Percentiles rank a stretch among this genome's conserved stretches.
These are phyloP conservation scores for Osmerus eperlanus DNA, from an alignment of 2,113 vertebrate species.

Conservation along the genomic window DNA sequence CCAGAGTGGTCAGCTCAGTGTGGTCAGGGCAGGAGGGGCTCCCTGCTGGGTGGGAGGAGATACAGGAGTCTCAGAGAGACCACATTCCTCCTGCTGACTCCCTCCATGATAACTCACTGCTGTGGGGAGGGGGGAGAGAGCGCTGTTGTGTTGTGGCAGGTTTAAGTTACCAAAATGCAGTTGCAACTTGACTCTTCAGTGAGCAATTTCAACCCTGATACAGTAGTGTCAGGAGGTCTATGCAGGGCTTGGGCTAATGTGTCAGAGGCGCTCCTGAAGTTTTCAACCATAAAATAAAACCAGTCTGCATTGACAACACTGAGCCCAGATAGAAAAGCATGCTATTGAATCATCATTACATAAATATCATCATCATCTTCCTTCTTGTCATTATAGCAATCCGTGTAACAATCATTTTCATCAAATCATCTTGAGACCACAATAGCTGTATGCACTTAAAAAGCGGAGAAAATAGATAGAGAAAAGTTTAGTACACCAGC, in stretches of 20 bases:
- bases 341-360: constrained; percentile 52
- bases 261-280: no score
- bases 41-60: no score
- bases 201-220: no score
- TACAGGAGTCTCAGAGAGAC: no score
- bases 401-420: constrained; percentile 48
- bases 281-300: constrained; percentile 19
- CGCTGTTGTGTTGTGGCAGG: not conserved
- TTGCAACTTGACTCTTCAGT: no score
- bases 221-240: no score
- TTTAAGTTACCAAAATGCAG: not conserved
- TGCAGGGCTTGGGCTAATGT: no score
- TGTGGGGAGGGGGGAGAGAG: no score
- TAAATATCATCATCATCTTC: constrained; percentile 35
- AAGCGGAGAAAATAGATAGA: constrained; percentile 67
- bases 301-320: constrained; percentile 64
- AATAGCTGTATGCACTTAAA: constrained; percentile 70
- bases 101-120: no score
- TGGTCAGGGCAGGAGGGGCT: no score
- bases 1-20: no score
- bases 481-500: constrained; percentile 60
- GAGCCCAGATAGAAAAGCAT: constrained; percentile 63
- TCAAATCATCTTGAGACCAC: constrained; percentile 67
- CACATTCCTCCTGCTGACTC: no score
- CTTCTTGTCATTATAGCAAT: constrained; percentile 19